Conservation (phyloP, 2,888 invertebrate genomes). For the Hedychridium roseum region DNA sequence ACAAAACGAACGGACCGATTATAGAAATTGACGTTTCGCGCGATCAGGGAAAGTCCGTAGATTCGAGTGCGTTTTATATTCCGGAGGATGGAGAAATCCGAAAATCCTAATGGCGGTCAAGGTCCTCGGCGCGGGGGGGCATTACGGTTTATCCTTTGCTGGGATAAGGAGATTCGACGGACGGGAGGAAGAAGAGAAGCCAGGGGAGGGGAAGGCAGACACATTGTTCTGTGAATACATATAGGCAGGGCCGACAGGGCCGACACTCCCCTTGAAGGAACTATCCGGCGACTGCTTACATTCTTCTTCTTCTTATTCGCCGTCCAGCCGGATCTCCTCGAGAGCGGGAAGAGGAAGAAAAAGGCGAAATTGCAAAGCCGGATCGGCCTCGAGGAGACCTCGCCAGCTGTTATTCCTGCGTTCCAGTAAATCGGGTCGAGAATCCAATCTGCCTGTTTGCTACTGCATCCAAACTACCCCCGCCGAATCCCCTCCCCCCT, state of each 20-base stretch:
- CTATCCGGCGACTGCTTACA: constrained; percentile 22
- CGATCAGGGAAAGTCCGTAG: constrained; percentile 9
- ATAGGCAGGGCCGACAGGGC: constrained; percentile 4
- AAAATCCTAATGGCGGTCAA: constrained; percentile 37
- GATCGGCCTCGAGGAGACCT: constrained; percentile 42
- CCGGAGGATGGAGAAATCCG: constrained; percentile 23
- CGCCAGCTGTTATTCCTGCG: constrained; percentile 55
- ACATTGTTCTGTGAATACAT: constrained; percentile 28
- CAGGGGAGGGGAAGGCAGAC: constrained; percentile 1
- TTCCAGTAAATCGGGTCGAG: constrained; percentile 57
- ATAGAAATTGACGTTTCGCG: constrained; percentile 37
- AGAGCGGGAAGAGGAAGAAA: constrained; percentile 28
- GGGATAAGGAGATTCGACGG: no score
- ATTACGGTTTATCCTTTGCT: constrained; percentile 43
- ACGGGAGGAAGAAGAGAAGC: constrained; percentile 36
- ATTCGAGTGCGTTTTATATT: constrained; percentile 37
- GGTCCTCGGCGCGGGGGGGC: constrained; percentile 27
- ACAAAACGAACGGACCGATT: no score
- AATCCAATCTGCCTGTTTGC: constrained; percentile 58
- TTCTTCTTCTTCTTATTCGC: constrained; percentile 15
- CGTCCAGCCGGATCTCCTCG: neutral
- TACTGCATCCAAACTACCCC: constrained; percentile 40
- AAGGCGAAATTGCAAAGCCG: constrained; percentile 47
- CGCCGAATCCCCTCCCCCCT: constrained; percentile 17
- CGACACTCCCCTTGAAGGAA: constrained; percentile 14